Base-by-base conservation (phyloP, 2,113 vertebrate species). In the Fregata magnificens region DNA sequence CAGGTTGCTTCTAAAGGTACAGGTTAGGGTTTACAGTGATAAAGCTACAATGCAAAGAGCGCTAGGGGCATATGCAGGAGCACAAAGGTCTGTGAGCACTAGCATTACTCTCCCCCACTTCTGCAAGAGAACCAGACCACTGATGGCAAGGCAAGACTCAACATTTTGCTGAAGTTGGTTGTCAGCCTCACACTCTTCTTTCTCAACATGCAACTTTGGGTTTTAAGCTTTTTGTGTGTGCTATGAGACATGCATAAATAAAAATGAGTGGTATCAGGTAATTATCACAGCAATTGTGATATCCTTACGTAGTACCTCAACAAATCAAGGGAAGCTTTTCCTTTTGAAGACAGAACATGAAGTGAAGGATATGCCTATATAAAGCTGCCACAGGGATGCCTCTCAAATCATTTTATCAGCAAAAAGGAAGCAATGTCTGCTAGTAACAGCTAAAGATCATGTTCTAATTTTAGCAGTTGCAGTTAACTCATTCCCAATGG, bases 401-500 rank as follows among this genome's bases (percentile, higher is more conserved):
- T 94, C 87, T 96, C 81, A 77, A 92, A 89, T 86, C 3, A 73
- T 86, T 83, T 83, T 65, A 83, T 82, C 82, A 87, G 88, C 63
- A 91, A 92, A 90, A 93, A 85, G 45, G 82, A 97, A 93, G 94
- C 77, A 92, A 77, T 59, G 70, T 84, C 90, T 95, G 83, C 89
- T 91, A 94, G 81, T 93, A 90, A 81, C 89, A 93, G 92, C 52
- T 86, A 93, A 95, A 95, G 96, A 95, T 83, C 92, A 93, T 0
- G 17, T 92, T 96, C 93, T 91, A 81, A 88, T 97, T 97, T 94
- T 95, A 97, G 91, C 95, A 93, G 81, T 96, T 87, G 91, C 82
- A 96, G 93, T 96, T 96, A 97, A 96, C 95, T 96, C 89, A 95
- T 95, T 98, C 96, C 96, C 97, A 97, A 88, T 96, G 95, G 97